These are phyloP conservation scores for Peromyscus maniculatus DNA, from an alignment of 2,113 vertebrate genomes.

Conservation along the genomic window DNA sequence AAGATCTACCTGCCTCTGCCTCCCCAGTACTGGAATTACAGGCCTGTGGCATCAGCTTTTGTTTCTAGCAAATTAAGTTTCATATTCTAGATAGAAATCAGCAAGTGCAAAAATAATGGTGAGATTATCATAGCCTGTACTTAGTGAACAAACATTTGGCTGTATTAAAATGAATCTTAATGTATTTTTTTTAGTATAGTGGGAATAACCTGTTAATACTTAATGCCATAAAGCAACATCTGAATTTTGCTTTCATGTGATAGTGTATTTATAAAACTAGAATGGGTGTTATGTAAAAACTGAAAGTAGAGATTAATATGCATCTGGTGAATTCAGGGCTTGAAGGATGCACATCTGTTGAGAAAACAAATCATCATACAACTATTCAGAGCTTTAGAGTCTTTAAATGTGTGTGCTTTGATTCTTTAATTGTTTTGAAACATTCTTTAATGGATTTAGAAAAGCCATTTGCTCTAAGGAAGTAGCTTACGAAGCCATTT, in stretches of 20 bases:
- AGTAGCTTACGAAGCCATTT: slow-evolving; percentile 61
- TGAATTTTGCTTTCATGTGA: slow-evolving; percentile 56
- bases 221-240: slow-evolving; percentile 63
- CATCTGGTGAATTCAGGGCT: slow-evolving; percentile 76
- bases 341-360: slow-evolving; percentile 79
- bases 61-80: slow-evolving; percentile 64
- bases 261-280: slow-evolving; percentile 72
- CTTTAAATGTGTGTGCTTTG: slow-evolving; percentile 71
- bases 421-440: slow-evolving; percentile 77
- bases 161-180: slow-evolving; percentile 69
- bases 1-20: not conserved
- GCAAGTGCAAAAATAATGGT: slow-evolving; percentile 49
- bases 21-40: not conserved
- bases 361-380: slow-evolving; percentile 79
- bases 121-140: slow-evolving; percentile 54
- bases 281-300: slow-evolving; percentile 74
- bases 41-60: not conserved
- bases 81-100: slow-evolving; percentile 48
- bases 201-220: slow-evolving; percentile 73
- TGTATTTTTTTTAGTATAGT: not conserved
- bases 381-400: slow-evolving; percentile 73
- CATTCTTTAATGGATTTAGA: slow-evolving; percentile 70
- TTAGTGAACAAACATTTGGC: slow-evolving; percentile 54
- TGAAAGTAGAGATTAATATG: slow-evolving; percentile 76
- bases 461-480: slow-evolving; percentile 70